Base-by-base conservation (phyloP, 1,140 invertebrate genomes). In the Mya arenaria region DNA sequence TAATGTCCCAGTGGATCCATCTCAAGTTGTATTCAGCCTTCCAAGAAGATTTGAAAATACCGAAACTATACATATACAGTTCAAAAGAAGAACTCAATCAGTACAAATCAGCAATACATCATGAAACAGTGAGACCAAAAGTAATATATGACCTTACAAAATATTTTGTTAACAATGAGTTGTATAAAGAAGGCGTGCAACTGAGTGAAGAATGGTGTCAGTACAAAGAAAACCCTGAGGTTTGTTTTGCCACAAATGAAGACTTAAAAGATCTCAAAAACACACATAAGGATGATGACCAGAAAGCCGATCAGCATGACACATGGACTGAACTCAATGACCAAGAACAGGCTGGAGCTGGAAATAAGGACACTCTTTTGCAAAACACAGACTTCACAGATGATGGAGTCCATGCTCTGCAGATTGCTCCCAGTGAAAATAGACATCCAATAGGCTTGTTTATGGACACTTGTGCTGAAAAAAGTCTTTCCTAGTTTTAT, bases 351-450 rank as follows among this genome's bases (percentile, higher is more conserved):
- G 25, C 41, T 13, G 63, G 72, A 13, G 52, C 44, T 28, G 83
- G 83, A 17, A 85, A 85, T 28, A 48, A 48, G 13, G 83, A 85
- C 30, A 82, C 79, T 23, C 19, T 85, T 39, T 34, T 81, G 23
- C 39, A 82, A 39, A 41, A 73, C 32, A 39, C 58, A 6, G 82
- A 84, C 25, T 85, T 73, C 28, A 63, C 78, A 34, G 65, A 82
- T 72, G 79, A 81, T 82, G 83, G 79, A 17, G 28, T 30, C 15
- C 72, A 82, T 78, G 73, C 79, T 6, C 28, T 85, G 13, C 34
- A 79, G 65, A 73, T 85, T 34, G 83, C 81, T 19, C 84, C 85
- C 8, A 81, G 83, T 36, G 74, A 87, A 66, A 58, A 68, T 1
- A 68, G 62, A 5, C 39, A 65, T 60, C 85, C 83, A 17, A n/a